These are phyloP conservation scores for Drosophila quinaria DNA, from an alignment of 2,888 invertebrate genomes.

Conservation along the genomic window DNA sequence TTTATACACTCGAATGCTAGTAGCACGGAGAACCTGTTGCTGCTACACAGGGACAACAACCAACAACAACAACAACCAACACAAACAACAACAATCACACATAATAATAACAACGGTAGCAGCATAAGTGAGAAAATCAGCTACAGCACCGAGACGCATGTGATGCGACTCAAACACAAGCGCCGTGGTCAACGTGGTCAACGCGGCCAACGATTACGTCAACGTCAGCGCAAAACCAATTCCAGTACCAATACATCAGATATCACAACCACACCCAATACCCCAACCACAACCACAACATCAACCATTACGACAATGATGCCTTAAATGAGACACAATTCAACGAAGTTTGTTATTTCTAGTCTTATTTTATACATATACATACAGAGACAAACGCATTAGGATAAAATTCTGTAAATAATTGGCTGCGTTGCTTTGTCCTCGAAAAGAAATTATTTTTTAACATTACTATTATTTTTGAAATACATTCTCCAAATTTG, in stretches of 20 bases:
- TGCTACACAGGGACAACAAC: constrained; percentile 27
- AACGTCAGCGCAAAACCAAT: constrained; percentile 30
- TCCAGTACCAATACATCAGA: constrained; percentile 30
- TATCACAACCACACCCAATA: constrained; percentile 10
- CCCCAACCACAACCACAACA: constrained; percentile 17
- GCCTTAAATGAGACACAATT: constrained; percentile 29
- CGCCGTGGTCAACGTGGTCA: constrained; percentile 59
- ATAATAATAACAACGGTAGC: constrained; percentile 37
- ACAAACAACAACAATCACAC: constrained; percentile 42
- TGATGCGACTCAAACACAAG: constrained; percentile 79
- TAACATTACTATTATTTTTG: not conserved
- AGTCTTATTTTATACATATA: constrained; percentile 63
- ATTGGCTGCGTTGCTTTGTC: constrained; percentile 81
- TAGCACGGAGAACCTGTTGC: not conserved
- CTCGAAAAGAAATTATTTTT: constrained; percentile 3
- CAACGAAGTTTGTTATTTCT: constrained; percentile 73
- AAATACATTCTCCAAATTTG: constrained; percentile 23
- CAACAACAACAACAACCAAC: constrained; percentile 42
- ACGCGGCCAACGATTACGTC: constrained; percentile 52
- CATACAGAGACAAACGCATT: constrained; percentile 41
- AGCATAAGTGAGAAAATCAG: constrained; percentile 59
- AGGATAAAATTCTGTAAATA: constrained; percentile 66
- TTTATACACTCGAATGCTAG: not conserved
- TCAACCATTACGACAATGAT: constrained; percentile 29
- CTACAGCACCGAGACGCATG: constrained; percentile 83